These are phyloP conservation scores for Tetropium fuscum DNA, from an alignment of 2,888 invertebrate species.

Conservation along the genomic window DNA sequence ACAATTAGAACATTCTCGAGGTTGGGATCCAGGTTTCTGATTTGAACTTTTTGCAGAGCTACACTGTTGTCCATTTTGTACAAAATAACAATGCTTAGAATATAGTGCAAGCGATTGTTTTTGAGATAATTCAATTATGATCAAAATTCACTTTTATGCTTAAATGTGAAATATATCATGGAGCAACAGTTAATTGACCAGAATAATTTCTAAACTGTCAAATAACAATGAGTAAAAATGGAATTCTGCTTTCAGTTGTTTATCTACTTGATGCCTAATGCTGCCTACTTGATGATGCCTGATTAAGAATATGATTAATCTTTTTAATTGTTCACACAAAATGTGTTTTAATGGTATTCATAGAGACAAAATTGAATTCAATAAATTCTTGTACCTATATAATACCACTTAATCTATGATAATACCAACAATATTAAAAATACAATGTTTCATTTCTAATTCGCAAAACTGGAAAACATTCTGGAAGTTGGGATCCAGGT, in stretches of 20 bases:
- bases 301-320: too few species aligned
- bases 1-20: conserved; percentile 63
- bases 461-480: conserved; percentile 50
- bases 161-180: too few species aligned
- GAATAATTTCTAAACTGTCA: not conserved
- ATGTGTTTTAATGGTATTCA: too few species aligned
- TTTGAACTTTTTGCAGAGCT: conserved; percentile 52
- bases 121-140: too few species aligned
- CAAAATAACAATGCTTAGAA: not conserved
- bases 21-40: conserved; percentile 57
- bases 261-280: not conserved
- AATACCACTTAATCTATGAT: too few species aligned
- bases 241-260: not conserved
- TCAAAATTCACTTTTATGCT: too few species aligned
- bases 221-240: not conserved
- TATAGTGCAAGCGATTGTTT: too few species aligned
- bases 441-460: conserved; percentile 31
- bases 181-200: too few species aligned
- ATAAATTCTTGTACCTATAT: too few species aligned
- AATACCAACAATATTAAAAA: conserved; percentile 26
- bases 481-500: conserved; percentile 54
- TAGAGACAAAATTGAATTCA: too few species aligned
- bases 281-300: not conserved
- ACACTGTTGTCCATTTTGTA: conserved; percentile 35
- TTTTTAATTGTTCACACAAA: too few species aligned